Evolutionary conservation across 2,888 invertebrate species (phyloP).

Genomic region (Drosophila kuntzei): DNA sequence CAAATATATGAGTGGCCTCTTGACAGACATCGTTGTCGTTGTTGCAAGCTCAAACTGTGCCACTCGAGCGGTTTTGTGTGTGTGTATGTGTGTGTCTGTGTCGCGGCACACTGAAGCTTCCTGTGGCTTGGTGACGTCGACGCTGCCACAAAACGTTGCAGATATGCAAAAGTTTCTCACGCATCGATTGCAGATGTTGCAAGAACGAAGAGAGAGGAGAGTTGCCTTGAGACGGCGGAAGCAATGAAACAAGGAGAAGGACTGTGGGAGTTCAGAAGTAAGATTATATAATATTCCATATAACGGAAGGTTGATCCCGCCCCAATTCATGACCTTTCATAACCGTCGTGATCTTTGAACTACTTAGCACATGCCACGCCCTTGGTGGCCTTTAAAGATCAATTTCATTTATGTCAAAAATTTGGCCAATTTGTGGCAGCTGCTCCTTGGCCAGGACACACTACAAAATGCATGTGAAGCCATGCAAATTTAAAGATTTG

Average conservation of each 20-base stretch:
- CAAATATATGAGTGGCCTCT: constrained; percentile 81
- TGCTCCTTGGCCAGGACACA: constrained; percentile 32
- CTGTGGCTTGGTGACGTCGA: constrained; percentile 73
- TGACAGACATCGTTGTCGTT: constrained; percentile 73
- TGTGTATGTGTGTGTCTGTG: constrained; percentile 55
- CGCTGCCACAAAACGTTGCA: constrained; percentile 43
- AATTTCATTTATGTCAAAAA: constrained; percentile 62
- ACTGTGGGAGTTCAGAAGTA: background rate
- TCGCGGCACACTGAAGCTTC: constrained; percentile 65
- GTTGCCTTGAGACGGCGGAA: background rate
- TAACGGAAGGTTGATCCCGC: background rate
- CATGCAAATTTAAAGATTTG: constrained; percentile 64
- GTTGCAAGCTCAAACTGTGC: constrained; percentile 69
- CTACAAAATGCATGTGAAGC: constrained; percentile 56
- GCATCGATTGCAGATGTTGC: constrained; percentile 69
- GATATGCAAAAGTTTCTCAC: constrained; percentile 74
- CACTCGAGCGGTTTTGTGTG: constrained; percentile 49
- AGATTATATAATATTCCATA: constrained; percentile 1
- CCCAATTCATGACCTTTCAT: constrained; percentile 31
- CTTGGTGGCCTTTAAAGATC: constrained; percentile 67
- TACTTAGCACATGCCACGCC: constrained; percentile 63
- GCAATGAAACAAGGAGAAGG: background rate
- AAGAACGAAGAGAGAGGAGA: background rate
- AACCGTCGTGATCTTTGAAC: constrained; percentile 30
- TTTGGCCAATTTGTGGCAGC: constrained; percentile 52